A percentile compares a stretch with the other conserved stretches of the same genome.
Evolutionary conservation across 2,797 vertebrate species (phyloP).

Genomic region (Dendrocincla fuliginosa): DNA sequence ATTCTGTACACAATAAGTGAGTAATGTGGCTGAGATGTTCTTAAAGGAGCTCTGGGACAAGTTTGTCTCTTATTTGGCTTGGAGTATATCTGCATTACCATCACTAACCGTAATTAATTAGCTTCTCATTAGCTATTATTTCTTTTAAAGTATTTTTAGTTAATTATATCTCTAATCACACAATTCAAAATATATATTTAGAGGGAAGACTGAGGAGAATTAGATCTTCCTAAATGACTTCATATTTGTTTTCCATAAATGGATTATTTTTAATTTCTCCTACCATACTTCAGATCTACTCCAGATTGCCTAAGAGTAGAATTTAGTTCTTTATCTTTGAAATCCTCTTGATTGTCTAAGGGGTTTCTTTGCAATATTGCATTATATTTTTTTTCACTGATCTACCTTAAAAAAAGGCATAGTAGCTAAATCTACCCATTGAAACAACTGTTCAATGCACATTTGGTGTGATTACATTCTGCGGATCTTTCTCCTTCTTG

Average conservation of each 20-base stretch:
- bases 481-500: neutral
- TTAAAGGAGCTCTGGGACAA: neutral
- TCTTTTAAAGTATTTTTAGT: neutral
- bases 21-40: neutral
- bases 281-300: neutral
- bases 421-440: neutral
- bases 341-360: neutral
- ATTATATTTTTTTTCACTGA: neutral
- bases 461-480: slow-evolving; percentile 63
- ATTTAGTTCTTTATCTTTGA: neutral
- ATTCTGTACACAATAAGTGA: neutral
- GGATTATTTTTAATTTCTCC: neutral
- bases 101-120: neutral
- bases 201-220: neutral
- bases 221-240: neutral
- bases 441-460: slow-evolving; percentile 6
- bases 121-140: neutral
- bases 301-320: neutral
- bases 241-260: neutral
- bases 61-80: neutral
- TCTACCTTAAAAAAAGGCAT: neutral
- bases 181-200: neutral
- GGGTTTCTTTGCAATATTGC: neutral
- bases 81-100: neutral
- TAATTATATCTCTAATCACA: neutral